Base-by-base conservation (phyloP, 2,888 invertebrate genomes). In the Amiota minor region DNA sequence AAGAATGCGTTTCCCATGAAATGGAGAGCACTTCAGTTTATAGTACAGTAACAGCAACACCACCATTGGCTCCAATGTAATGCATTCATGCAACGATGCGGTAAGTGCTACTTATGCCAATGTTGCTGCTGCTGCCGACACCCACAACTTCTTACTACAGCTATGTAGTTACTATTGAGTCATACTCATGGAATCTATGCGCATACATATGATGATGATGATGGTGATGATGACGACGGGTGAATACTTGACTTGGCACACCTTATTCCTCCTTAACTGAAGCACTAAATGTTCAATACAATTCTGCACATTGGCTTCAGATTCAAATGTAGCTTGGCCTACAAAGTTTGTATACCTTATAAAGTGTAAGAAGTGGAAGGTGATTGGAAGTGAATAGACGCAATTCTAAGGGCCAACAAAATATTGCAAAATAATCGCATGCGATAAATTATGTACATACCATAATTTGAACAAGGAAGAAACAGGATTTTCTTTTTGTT, bases 391-490 rank as follows among this genome's bases (percentile, higher is more conserved):
- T 35, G 35, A 35, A 35, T 35, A 35, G 35, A 35, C 35, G 6
- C 35, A 35, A 35, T 4, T 35, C 35, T 6, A 0, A 62, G 62
- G 16, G 53, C n/a, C 50, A 50, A 50, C 67, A 9, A 50, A 49
- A 67, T 49, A 67, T 68, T 68, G 67, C 67, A 23, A 53, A 68
- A 68, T 68, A 68, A 68, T 53, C 50, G 50, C 67, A 35, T 68
- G 23, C 35, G 53, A 68, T 68, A 68, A 68, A 68, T 68, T 68
- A 23, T 47, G 50, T 16, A 8, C 18, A 50, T n/a, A 53, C 14
- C 59, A 59, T 68, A 12, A 18, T 49, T 16, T 64, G 47, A 45
- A 47, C 12, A 35, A 35, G 35, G 35, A 35, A 35, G 35, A 35
- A 35, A 35, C 35, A 35, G 2, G 35, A 35, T 35, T 35, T 6